phyloP scores from a whole-genome alignment of 2,797 vertebrate genomes.

The Chelon labrosus region DNA sequence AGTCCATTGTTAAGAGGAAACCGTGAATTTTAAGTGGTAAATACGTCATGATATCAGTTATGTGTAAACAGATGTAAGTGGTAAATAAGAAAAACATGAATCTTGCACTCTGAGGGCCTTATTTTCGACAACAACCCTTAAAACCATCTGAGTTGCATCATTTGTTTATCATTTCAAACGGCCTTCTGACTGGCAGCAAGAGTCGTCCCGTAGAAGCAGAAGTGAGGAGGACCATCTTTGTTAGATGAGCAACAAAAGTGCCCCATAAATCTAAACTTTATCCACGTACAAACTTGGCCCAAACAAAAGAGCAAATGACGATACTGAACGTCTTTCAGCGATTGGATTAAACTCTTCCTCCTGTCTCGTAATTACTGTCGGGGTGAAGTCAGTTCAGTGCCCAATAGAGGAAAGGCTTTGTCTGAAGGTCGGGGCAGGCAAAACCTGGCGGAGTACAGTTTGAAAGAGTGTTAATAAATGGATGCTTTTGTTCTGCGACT shows the following conservation, averaged over 20 bases:
- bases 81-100: background rate
- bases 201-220: constrained; percentile 18
- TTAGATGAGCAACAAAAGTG: constrained; percentile 12
- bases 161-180: constrained; percentile 16
- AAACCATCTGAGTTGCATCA: constrained; percentile 22
- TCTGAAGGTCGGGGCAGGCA: constrained; percentile 44
- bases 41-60: background rate
- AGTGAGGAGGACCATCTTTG: constrained; percentile 4
- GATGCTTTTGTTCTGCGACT: constrained; percentile 49
- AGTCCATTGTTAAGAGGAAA: too few relatives aligned
- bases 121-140: constrained; percentile 7
- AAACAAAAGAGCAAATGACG: constrained; percentile 43
- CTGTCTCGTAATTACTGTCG: constrained; percentile 49
- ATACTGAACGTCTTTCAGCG: constrained; percentile 56
- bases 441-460: constrained; percentile 28
- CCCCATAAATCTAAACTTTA: constrained; percentile 48
- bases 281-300: constrained; percentile 31
- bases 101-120: background rate
- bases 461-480: constrained; percentile 49
- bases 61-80: background rate
- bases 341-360: constrained; percentile 52
- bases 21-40: background rate
- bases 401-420: constrained; percentile 48
- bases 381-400: constrained; percentile 48
- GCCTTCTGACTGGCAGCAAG: constrained; percentile 8